Conservation (phyloP, 2,888 invertebrate species). For the Globia sparganii region DNA sequence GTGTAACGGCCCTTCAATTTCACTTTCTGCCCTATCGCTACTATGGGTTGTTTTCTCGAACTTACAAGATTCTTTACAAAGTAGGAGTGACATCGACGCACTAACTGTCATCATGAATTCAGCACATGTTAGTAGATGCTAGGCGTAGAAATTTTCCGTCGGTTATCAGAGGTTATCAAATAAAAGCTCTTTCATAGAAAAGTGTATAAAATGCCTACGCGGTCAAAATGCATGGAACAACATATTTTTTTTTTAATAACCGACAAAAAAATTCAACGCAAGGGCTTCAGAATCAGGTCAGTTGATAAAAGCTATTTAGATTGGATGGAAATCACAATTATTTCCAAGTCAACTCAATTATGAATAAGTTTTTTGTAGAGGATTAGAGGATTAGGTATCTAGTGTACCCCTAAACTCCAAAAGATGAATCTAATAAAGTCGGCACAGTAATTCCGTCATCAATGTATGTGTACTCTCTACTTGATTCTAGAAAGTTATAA, state of each 20-base stretch:
- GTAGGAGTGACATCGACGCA: no score
- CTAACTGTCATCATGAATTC: no score
- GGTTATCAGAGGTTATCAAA: no score
- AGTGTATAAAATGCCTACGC: no score
- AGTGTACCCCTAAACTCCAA: not conserved
- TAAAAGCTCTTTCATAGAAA: no score
- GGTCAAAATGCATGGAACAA: no score
- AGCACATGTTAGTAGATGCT: no score
- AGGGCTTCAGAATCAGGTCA: no score
- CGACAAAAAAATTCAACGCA: no score
- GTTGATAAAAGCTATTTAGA: not conserved
- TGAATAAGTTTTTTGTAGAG: not conserved
- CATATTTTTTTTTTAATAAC: no score
- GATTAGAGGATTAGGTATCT: no score
- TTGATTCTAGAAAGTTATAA: not conserved
- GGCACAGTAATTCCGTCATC: not conserved
- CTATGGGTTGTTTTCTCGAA: conserved; percentile 41
- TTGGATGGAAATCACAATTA: not conserved
- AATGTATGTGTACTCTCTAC: not conserved
- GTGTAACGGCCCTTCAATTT: conserved; percentile 71
- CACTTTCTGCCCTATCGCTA: conserved; percentile 66
- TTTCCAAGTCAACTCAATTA: not conserved
- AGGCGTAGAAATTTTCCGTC: no score
- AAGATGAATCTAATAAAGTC: not conserved
- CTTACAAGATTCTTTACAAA: not conserved